Conservation (phyloP, 2,888 invertebrate genomes). For the Tetragonula carbonaria region DNA sequence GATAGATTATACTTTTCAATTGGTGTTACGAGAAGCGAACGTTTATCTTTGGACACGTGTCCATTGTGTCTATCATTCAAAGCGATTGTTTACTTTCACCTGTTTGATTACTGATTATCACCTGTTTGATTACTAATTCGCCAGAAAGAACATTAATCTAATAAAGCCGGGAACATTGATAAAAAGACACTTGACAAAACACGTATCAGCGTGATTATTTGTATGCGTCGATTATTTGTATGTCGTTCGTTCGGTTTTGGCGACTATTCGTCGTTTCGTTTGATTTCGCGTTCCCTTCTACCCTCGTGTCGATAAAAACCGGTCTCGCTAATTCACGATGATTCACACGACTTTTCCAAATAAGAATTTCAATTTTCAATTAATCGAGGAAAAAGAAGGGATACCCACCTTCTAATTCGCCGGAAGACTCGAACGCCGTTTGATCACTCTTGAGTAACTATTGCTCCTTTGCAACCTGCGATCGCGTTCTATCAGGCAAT, state of each 20-base stretch:
- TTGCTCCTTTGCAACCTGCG: background rate
- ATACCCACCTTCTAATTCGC: slow-evolving; percentile 63
- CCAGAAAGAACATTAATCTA: background rate
- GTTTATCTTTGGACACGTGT: too few species aligned
- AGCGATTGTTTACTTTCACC: slow-evolving; percentile 19
- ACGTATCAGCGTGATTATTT: background rate
- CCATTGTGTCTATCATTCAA: too few species aligned
- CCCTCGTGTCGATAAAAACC: background rate
- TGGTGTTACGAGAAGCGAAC: too few species aligned
- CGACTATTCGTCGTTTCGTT: too few species aligned
- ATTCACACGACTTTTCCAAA: background rate
- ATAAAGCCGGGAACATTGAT: background rate
- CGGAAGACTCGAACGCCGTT: slow-evolving; percentile 49
- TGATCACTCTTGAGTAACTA: slow-evolving; percentile 21
- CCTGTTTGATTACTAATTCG: background rate
- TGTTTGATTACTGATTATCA: background rate
- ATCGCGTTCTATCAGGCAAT: slow-evolving; percentile 51
- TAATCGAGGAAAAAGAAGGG: background rate
- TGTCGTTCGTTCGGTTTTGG: background rate
- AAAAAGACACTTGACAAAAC: background rate
- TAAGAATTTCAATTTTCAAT: background rate
- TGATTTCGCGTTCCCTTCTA: background rate
- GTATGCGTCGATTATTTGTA: background rate
- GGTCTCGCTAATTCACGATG: background rate
- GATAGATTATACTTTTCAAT: too few species aligned